Evolutionary conservation across 2,888 invertebrate genomes (phyloP).

Genomic region (Dynastes grantii): DNA sequence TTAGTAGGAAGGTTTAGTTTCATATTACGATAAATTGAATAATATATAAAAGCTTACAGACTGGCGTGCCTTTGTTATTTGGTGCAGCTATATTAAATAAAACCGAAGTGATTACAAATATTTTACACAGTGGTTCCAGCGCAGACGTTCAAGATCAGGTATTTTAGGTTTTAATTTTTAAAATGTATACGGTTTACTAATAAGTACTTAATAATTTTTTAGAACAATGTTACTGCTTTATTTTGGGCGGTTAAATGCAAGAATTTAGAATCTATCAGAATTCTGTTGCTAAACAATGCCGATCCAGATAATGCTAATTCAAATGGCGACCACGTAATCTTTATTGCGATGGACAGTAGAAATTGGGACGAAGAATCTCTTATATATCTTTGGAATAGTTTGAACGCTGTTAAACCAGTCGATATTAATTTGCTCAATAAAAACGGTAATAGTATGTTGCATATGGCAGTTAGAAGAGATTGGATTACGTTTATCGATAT

Average conservation of each 20-base stretch:
- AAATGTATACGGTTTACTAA: neutral
- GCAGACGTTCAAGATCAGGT: slow-evolving; percentile 65
- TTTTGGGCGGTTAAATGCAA: slow-evolving; percentile 69
- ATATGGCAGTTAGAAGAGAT: slow-evolving; percentile 67
- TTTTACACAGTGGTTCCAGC: slow-evolving; percentile 65
- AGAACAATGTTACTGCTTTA: slow-evolving; percentile 67
- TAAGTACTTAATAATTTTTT: slow-evolving; percentile 32
- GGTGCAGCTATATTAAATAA: slow-evolving; percentile 67
- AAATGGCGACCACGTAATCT: slow-evolving; percentile 66
- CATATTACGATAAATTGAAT: slow-evolving; percentile 25
- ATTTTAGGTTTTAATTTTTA: slow-evolving; percentile 44
- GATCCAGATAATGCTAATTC: slow-evolving; percentile 64
- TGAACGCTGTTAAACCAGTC: slow-evolving; percentile 60
- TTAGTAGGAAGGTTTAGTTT: slow-evolving; percentile 60
- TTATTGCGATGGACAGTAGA: slow-evolving; percentile 66
- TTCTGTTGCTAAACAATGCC: slow-evolving; percentile 66
- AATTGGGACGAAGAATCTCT: slow-evolving; percentile 69
- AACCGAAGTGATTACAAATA: slow-evolving; percentile 63
- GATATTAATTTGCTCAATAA: slow-evolving; percentile 66
- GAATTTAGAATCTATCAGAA: slow-evolving; percentile 66
- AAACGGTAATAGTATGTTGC: slow-evolving; percentile 67
- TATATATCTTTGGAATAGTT: slow-evolving; percentile 65
- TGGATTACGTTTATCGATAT: slow-evolving; percentile 66
- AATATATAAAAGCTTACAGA: slow-evolving; percentile 52
- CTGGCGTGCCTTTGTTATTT: slow-evolving; percentile 61